Conservation (phyloP, 2,113 vertebrate genomes). For the Eira barbara region DNA sequence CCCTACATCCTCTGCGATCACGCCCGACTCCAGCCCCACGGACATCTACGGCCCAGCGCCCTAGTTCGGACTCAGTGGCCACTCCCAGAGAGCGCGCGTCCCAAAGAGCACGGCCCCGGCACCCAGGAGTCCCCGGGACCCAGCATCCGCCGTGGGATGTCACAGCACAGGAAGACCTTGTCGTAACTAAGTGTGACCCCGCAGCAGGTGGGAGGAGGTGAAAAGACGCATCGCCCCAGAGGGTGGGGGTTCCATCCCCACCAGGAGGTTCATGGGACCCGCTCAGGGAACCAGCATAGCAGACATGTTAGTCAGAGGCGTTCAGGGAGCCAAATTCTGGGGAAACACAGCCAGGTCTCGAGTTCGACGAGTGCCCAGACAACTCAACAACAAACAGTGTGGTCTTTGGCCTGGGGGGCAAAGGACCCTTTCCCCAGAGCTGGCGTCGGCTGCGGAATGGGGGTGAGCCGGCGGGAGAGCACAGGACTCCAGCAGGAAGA, state of each 20-base stretch:
- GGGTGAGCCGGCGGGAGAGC: rapidly evolving
- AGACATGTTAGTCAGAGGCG: not conserved
- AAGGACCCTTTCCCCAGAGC: too few relatives aligned
- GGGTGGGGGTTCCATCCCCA: rapidly evolving
- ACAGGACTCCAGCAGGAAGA: rapidly evolving
- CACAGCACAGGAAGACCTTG: rapidly evolving
- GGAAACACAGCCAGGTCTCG: not conserved
- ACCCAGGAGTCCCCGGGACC: rapidly evolving
- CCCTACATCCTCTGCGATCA: rapidly evolving
- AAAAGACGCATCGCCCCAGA: rapidly evolving
- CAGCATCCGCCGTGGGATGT: rapidly evolving
- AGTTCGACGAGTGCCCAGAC: not conserved
- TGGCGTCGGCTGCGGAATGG: rapidly evolving
- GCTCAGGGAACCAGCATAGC: not conserved
- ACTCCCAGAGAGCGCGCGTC: rapidly evolving
- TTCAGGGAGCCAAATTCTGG: not conserved
- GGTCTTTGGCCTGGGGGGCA: not conserved
- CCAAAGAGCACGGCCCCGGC: rapidly evolving
- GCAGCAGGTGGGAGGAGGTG: rapidly evolving
- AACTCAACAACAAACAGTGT: not conserved
- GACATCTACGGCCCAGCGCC: rapidly evolving
- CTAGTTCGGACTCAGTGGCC: rapidly evolving
- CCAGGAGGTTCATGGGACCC: rapidly evolving
- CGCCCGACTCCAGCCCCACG: rapidly evolving
- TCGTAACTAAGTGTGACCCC: rapidly evolving